Conservation (phyloP, 2,888 invertebrate genomes). For the Halictus ligatus region DNA sequence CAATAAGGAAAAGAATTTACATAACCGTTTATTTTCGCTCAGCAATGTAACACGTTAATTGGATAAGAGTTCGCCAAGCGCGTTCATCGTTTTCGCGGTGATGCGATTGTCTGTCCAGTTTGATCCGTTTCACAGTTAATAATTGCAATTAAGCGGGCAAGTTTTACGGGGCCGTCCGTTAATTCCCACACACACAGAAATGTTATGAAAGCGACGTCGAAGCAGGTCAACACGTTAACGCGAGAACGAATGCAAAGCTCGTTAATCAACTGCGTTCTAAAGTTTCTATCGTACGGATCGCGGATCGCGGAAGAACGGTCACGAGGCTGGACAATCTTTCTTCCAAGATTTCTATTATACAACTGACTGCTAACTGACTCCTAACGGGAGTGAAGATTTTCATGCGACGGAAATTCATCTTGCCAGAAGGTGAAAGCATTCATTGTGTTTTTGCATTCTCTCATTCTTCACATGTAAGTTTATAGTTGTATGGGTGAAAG, state of each 20-base stretch:
- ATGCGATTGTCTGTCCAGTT: background rate
- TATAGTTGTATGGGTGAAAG: background rate
- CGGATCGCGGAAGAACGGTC: constrained; percentile 29
- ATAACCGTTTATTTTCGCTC: background rate
- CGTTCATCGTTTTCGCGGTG: background rate
- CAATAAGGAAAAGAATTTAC: background rate
- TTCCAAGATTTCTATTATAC: constrained; percentile 1
- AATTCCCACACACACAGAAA: background rate
- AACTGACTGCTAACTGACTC: background rate
- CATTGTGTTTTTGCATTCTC: background rate
- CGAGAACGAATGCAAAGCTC: constrained; percentile 54
- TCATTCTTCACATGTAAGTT: background rate
- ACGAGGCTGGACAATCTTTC: constrained; percentile 11
- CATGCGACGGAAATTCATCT: background rate
- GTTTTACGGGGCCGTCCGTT: background rate
- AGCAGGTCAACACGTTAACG: constrained; percentile 55
- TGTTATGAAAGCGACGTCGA: constrained; percentile 39
- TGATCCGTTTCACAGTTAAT: constrained; percentile 5
- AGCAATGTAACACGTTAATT: background rate
- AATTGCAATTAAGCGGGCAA: constrained; percentile 22
- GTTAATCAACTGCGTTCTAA: constrained; percentile 54
- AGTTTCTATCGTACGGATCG: constrained; percentile 39
- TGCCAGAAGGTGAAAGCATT: background rate
- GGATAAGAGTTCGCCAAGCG: background rate
- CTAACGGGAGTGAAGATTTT: background rate